Percentiles rank a stretch among this genome's conserved stretches.
These are phyloP conservation scores for Scaptomyza polygonia DNA, from an alignment of 2,888 invertebrate species.

Conservation along the genomic window DNA sequence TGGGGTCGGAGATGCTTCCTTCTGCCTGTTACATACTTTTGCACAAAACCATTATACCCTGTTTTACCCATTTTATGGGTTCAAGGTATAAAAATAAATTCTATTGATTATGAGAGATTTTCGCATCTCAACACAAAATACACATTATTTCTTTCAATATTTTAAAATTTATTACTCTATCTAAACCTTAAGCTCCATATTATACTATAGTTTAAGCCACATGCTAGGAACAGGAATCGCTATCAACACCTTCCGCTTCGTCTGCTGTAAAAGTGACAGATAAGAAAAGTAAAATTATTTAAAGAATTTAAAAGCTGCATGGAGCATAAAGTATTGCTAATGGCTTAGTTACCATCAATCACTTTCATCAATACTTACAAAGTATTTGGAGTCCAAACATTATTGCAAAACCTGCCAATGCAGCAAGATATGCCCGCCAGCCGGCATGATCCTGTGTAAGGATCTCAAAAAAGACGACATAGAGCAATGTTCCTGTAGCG, in stretches of 20 bases:
- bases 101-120: neutral
- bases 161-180: conserved; percentile 17
- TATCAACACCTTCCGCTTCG: conserved; percentile 70
- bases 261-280: conserved; percentile 49
- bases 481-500: conserved; percentile 96
- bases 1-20: no score
- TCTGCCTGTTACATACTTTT: no score
- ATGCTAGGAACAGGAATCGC: conserved; percentile 44
- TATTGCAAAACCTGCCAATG: conserved; percentile 88
- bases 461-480: conserved; percentile 98
- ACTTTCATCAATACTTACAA: conserved; percentile 67
- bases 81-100: no score
- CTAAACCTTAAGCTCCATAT: neutral
- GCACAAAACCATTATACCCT: no score
- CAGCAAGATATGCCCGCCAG: conserved; percentile 87
- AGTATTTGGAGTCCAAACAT: conserved; percentile 89
- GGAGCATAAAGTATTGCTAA: conserved; percentile 2
- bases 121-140: neutral
- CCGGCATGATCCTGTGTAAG: conserved; percentile 87
- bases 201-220: neutral
- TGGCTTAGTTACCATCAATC: conserved; percentile 30
- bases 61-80: no score
- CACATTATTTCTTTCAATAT: neutral
- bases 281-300: conserved; percentile 8
- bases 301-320: conserved; percentile 9